phyloP scores from a whole-genome alignment of 2,797 vertebrate species.

The Dicrostonyx torquatus region DNA sequence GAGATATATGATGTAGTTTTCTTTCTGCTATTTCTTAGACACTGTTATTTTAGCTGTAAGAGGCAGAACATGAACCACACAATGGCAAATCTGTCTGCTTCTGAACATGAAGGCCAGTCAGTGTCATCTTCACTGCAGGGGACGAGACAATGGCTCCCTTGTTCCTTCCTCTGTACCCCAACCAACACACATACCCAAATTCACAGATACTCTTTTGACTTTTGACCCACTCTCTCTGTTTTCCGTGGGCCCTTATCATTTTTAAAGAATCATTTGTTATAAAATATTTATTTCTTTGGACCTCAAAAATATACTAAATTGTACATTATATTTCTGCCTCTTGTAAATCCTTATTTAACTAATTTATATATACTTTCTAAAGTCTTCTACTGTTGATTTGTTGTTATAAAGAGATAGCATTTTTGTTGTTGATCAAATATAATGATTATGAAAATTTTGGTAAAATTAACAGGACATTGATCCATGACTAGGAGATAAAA shows the following conservation, averaged over 20 bases:
- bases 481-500: constrained; percentile 49
- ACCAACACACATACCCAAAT: neutral
- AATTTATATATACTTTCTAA: constrained; percentile 66
- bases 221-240: neutral
- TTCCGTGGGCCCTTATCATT: neutral
- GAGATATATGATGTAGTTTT: neutral
- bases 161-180: neutral
- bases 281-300: constrained; percentile 15
- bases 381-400: constrained; percentile 42
- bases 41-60: neutral
- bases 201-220: neutral
- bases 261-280: neutral
- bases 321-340: constrained; percentile 49
- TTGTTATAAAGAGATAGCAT: constrained; percentile 30
- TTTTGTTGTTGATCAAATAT: constrained; percentile 62
- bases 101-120: neutral
- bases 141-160: neutral
- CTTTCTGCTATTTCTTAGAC: neutral
- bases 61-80: neutral
- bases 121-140: neutral
- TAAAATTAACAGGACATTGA: constrained; percentile 41
- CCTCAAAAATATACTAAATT: constrained; percentile 62
- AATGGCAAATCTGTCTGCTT: neutral
- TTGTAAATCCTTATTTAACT: constrained; percentile 73
- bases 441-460: constrained; percentile 65